Percentiles rank a stretch among this genome's conserved stretches.
Evolutionary conservation across 2,888 invertebrate genomes (phyloP).

Genomic region (Drosophila barbarae): DNA sequence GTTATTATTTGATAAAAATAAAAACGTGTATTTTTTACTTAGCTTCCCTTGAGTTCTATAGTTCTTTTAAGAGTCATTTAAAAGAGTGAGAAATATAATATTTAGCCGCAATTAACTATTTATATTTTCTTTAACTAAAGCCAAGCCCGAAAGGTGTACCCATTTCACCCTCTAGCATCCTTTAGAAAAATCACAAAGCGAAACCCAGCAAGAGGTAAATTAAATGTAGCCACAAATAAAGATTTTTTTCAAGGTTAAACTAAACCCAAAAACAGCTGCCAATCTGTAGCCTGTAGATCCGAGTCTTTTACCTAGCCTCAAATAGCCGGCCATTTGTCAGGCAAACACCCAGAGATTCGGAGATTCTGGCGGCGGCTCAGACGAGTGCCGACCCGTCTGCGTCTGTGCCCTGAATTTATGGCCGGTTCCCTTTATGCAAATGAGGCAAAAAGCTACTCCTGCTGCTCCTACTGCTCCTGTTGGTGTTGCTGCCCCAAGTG

Average conservation of each 20-base stretch:
- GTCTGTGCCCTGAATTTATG: conserved; percentile 43
- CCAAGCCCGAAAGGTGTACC: neutral
- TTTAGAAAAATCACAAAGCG: neutral
- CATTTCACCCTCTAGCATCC: neutral
- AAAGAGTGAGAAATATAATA: neutral
- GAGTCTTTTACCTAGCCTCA: conserved; percentile 35
- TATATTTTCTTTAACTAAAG: neutral
- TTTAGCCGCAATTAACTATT: neutral
- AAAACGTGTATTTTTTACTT: too few species aligned
- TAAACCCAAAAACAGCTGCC: conserved; percentile 20
- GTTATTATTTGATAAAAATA: too few species aligned
- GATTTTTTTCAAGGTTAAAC: conserved; percentile 7
- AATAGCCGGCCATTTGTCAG: conserved; percentile 46
- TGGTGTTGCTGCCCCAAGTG: neutral
- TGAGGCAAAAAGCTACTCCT: conserved; percentile 51
- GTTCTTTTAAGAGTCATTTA: too few species aligned
- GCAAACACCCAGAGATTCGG: conserved; percentile 20
- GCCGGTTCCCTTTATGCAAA: conserved; percentile 59
- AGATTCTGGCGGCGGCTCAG: conserved; percentile 23
- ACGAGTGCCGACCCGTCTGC: conserved; percentile 22
- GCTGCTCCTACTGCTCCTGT: conserved; percentile 5
- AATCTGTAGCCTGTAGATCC: conserved; percentile 9
- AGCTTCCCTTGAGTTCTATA: too few species aligned
- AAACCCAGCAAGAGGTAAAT: conserved; percentile 3
- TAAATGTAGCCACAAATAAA: conserved; percentile 3